These are phyloP conservation scores for Xiphorhynchus elegans DNA, from an alignment of 2,113 vertebrate genomes.

Conservation along the genomic window DNA sequence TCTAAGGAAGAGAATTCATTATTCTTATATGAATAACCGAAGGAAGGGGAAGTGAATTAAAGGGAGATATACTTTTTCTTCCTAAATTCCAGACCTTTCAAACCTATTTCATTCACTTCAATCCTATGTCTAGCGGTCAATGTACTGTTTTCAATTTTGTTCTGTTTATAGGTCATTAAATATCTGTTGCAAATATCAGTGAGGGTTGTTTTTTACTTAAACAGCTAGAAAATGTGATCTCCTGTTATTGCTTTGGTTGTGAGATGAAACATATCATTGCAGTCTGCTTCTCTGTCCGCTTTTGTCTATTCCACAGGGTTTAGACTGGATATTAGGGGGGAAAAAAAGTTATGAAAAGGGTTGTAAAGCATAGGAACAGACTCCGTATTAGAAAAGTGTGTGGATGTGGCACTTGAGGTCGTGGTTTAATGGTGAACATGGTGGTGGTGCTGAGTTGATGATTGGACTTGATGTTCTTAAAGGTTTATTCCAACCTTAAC, in stretches of 20 bases:
- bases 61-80: not conserved
- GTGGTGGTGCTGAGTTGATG: accelerated
- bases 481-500: not conserved
- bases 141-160: not conserved
- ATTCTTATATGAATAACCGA: not conserved
- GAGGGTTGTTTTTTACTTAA: not conserved
- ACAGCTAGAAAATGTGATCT: not conserved
- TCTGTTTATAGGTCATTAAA: not conserved
- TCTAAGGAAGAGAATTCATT: conserved; percentile 31
- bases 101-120: not conserved
- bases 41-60: not conserved
- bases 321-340: not conserved
- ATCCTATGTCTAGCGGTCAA: not conserved
- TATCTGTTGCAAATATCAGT: not conserved
- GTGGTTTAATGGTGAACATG: not conserved
- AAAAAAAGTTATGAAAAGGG: not conserved
- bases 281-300: accelerated
- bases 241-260: not conserved
- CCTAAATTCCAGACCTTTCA: not conserved
- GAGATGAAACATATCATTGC: not conserved
- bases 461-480: not conserved
- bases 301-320: not conserved
- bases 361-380: not conserved
- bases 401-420: not conserved
- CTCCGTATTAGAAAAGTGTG: not conserved